phyloP scores from a whole-genome alignment of 1,140 invertebrate species.

The Anadara kagoshimensis region DNA sequence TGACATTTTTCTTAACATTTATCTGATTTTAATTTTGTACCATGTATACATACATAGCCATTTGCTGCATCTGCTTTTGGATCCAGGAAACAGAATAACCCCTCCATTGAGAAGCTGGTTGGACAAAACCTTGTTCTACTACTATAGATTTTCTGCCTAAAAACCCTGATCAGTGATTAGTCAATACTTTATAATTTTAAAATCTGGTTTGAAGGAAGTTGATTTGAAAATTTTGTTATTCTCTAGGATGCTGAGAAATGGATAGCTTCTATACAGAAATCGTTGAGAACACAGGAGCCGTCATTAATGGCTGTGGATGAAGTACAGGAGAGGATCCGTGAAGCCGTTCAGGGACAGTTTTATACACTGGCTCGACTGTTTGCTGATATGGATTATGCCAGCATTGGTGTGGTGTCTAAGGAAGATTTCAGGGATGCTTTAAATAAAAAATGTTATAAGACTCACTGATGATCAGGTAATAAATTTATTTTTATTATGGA shows the following conservation, averaged over 20 bases:
- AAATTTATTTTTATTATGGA: not conserved
- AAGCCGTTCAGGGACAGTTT: conserved; percentile 60
- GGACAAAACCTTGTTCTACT: too few relatives aligned
- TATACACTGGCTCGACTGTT: conserved; percentile 59
- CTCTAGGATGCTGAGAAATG: conserved; percentile 56
- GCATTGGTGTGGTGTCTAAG: conserved; percentile 65
- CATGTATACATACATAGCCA: too few relatives aligned
- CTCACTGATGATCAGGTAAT: conserved; percentile 70
- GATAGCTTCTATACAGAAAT: conserved; percentile 49
- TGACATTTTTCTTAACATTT: too few relatives aligned
- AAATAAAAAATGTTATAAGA: conserved; percentile 58
- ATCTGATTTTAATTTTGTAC: too few relatives aligned
- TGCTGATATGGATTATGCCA: conserved; percentile 64
- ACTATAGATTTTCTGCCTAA: too few relatives aligned
- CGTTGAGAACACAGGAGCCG: conserved; percentile 38
- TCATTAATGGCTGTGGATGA: conserved; percentile 54
- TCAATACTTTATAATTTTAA: too few relatives aligned
- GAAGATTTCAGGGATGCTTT: conserved; percentile 65
- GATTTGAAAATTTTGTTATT: not conserved
- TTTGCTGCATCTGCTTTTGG: too few relatives aligned
- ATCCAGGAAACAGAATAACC: too few relatives aligned
- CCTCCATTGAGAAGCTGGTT: too few relatives aligned
- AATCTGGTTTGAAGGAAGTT: too few relatives aligned
- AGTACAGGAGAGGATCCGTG: conserved; percentile 53
- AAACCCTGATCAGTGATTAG: too few relatives aligned